Percentiles rank a stretch among this genome's conserved stretches.
phyloP scores from a whole-genome alignment of 2,797 vertebrate genomes.

The Phoebastria nigripes region DNA sequence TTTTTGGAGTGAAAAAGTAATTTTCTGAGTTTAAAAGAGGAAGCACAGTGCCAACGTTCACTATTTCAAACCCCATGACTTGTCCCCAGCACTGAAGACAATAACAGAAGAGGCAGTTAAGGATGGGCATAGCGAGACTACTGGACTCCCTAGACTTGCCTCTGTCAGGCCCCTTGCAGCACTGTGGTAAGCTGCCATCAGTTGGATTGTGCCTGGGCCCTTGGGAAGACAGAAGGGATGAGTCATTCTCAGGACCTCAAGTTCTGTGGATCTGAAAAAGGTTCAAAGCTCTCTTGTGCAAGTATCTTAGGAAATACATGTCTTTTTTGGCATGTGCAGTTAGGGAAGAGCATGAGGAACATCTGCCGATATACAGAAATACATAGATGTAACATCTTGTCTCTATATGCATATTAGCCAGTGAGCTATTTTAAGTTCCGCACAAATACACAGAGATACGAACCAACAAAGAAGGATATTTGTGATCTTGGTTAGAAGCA shows the following conservation, averaged over 20 bases:
- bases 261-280: neutral
- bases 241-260: neutral
- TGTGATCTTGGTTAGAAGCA: neutral
- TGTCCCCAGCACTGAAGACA: neutral
- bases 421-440: neutral
- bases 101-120: neutral
- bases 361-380: neutral
- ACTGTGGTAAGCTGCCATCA: neutral
- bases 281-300: neutral
- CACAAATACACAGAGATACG: accelerated
- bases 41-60: neutral
- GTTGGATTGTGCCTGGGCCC: neutral
- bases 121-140: neutral
- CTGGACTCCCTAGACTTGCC: neutral
- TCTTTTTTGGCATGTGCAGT: neutral
- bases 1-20: neutral
- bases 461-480: neutral
- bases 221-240: neutral
- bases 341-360: neutral
- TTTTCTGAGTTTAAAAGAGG: neutral
- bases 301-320: neutral
- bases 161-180: neutral
- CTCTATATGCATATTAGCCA: neutral
- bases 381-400: neutral
- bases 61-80: neutral